Evolutionary conservation across 2,888 invertebrate genomes (phyloP).

Genomic region (Pantelozetes paolii): DNA sequence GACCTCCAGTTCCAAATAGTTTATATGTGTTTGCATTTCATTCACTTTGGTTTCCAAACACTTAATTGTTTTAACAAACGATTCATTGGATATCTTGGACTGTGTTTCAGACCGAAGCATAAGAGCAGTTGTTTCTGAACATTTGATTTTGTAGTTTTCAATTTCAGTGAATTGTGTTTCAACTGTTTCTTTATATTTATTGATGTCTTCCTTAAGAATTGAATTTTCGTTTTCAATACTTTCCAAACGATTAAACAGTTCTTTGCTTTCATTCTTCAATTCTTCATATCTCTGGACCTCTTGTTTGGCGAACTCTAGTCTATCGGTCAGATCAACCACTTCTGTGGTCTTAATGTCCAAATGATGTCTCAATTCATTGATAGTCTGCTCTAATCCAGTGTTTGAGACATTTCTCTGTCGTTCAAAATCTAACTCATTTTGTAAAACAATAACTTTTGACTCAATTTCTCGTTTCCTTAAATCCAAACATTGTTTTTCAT

Average conservation of each 20-base stretch:
- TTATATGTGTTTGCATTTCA: slow-evolving; percentile 27
- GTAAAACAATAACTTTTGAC: slow-evolving; percentile 38
- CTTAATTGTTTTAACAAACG: neutral
- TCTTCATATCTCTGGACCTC: neutral
- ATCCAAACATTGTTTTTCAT: neutral
- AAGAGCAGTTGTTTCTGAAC: neutral
- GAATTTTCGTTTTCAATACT: neutral
- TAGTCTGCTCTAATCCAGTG: slow-evolving; percentile 23
- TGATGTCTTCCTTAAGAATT: slow-evolving; percentile 13
- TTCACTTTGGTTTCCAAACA: neutral
- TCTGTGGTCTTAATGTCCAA: slow-evolving; percentile 34
- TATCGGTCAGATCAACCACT: slow-evolving; percentile 31
- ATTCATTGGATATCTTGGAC: slow-evolving; percentile 5
- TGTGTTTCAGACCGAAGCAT: slow-evolving; percentile 7
- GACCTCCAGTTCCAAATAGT: slow-evolving; percentile 36
- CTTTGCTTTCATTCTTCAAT: neutral
- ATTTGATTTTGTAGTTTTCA: slow-evolving; percentile 4
- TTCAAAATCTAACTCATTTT: slow-evolving; percentile 32
- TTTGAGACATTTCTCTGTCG: slow-evolving; percentile 9
- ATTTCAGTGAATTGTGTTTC: slow-evolving; percentile 24
- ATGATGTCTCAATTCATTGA: slow-evolving; percentile 27
- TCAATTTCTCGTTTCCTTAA: slow-evolving; percentile 38
- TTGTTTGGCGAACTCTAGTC: slow-evolving; percentile 8
- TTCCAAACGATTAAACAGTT: neutral
- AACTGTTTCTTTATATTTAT: slow-evolving; percentile 25